phyloP scores from a whole-genome alignment of 1,140 invertebrate genomes.

The Pollicipes pollicipes region DNA sequence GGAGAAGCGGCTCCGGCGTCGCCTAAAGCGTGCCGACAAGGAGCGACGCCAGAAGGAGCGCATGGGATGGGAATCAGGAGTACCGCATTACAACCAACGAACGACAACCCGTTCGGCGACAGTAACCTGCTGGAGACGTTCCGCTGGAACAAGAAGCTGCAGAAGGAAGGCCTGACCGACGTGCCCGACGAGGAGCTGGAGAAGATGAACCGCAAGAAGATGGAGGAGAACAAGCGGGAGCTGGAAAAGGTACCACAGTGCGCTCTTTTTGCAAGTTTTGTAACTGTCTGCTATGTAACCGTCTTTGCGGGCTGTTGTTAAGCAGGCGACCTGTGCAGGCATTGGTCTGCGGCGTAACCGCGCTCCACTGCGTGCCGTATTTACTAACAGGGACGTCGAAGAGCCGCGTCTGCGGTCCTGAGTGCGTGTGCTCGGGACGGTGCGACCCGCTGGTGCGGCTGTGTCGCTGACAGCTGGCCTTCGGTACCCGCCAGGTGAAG shows the following conservation, averaged over 20 bases:
- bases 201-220: constrained; percentile 61
- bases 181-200: constrained; percentile 69
- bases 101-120: constrained; percentile 97
- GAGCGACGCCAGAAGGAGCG: constrained; percentile 55
- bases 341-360: too few relatives aligned
- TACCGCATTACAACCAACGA: constrained; percentile 91
- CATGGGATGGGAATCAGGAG: constrained; percentile 93
- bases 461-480: too few relatives aligned
- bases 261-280: too few relatives aligned
- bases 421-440: too few relatives aligned
- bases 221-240: constrained; percentile 75
- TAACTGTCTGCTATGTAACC: too few relatives aligned
- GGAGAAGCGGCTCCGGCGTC: constrained; percentile 68
- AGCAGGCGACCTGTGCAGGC: too few relatives aligned
- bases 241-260: constrained; percentile 69
- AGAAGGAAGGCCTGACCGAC: constrained; percentile 75
- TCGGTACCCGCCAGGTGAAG: too few relatives aligned
- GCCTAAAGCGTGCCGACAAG: constrained; percentile 81
- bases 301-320: too few relatives aligned
- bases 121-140: constrained; percentile 80
- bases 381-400: too few relatives aligned
- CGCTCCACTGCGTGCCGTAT: too few relatives aligned
- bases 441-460: too few relatives aligned
- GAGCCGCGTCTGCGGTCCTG: too few relatives aligned
- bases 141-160: constrained; percentile 90